Evolutionary conservation across 2,888 invertebrate genomes (phyloP), one percentile per base, ranked within the genome.

Genomic region (Scelioninae gen. 2): DNA sequence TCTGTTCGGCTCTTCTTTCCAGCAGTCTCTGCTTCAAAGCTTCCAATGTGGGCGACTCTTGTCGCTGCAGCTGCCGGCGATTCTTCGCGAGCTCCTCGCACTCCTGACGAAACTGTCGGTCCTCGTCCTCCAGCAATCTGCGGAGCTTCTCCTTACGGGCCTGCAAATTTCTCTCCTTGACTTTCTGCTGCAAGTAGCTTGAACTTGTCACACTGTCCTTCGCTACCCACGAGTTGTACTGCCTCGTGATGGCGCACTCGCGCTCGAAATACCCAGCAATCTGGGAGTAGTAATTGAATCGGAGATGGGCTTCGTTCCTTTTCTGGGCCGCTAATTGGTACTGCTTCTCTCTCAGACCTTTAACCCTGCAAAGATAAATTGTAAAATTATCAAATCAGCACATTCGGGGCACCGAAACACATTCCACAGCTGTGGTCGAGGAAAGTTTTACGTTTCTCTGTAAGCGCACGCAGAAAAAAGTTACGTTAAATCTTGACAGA

Each of bases 301-400:
- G 82, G n/a, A 76, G 71, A 22, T 65, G 71, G 2, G 78, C 80
- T 55, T 82, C 81, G 79, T 84, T 83, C 33, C 82, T 81, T 70
- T 79, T 82, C 53, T 84, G 83, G 1, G 84, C 85, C n/a, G 80
- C 81, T 25, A 79, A 72, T 73, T 85, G 85, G 74, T 85, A 83
- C 55, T 82, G 81, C 57, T 75, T 79, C 76, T 85, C 84, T 5
- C 80, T 78, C 10, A 78, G 65, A 28, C 81, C 80, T 75, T 79
- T 80, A 61, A 79, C 60, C 79, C 76, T 76, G 57, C 39, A 77
- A 74, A 15, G 10, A 33, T 43, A 19, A 37, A 37, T 37, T 6
- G 6, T 25, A 25, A 25, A 25, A 25, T 4, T 25, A 25, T n/a
- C n/a, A n/a, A n/a, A n/a, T n/a, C n/a, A n/a, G n/a, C n/a, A n/a